Evolutionary conservation across 2,888 invertebrate species (phyloP), one percentile per base, ranked within the genome.

Genomic region (Epinotia brunnichana): DNA sequence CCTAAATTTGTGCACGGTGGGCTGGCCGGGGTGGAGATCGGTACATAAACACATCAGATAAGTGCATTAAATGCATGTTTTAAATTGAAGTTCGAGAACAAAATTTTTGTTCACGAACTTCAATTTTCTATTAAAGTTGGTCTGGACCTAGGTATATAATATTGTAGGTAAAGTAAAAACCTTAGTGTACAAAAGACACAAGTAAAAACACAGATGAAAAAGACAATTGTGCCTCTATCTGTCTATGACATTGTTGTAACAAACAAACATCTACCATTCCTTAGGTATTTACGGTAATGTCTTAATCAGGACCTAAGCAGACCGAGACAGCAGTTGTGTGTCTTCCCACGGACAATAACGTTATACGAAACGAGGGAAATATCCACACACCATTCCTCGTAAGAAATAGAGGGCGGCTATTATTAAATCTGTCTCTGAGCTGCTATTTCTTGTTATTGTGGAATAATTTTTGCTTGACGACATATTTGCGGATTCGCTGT

Each of bases 341-440:
- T 13, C n/a, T 70, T 70, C 59, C 41, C 63, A n/a, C 35, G 54
- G 29, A 60, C 60, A 70, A 60, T 53, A 60, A 44, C 59, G 29
- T 69, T 51, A 66, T 66, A 44, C 24, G 41, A 60, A 71, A 53
- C 4, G 64, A 21, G 53, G 51, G 54, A 44, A 53, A 44, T 41
- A 53, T 54, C 53, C 59, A 39, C 59, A 2, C 60, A 61, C 54
- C 54, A 61, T 44, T 54, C 44, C 41, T 53, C 5, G 17, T 51
- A 64, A 41, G 53, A 67, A 67, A 71, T 71, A 35, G 56, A n/a
- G 24, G 24, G 29, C 44, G 56, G 29, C 29, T 70, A 56, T 66
- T 41, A 66, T 70, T 62, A 56, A 70, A 56, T 63, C 62, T 70
- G 62, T 48, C 44, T 62, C 29, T 56, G 17, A 44, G 48, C 54